Percentiles rank a stretch among this genome's conserved stretches.
phyloP scores from a whole-genome alignment of 2,113 vertebrate genomes.

The Mola mola region DNA sequence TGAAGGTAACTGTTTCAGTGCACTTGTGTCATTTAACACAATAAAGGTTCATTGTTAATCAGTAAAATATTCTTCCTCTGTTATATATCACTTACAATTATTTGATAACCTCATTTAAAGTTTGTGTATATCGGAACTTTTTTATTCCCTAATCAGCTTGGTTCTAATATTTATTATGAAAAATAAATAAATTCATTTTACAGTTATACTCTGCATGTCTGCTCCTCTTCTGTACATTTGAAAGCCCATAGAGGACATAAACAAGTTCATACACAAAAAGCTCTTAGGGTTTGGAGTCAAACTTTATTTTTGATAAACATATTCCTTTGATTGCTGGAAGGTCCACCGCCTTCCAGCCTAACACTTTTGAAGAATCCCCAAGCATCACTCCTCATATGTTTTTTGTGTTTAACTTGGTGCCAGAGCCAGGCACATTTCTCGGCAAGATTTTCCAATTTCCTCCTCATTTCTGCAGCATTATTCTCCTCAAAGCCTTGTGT shows the following conservation, averaged over 20 bases:
- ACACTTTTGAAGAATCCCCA: neutral
- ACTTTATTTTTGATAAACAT: neutral
- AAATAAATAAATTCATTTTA: neutral
- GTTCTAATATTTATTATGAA: neutral
- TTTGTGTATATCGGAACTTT: no score
- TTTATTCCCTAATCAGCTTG: no score
- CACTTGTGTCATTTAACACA: no score
- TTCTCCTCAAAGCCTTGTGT: constrained; percentile 29
- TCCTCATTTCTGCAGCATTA: constrained; percentile 28
- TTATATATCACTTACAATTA: no score
- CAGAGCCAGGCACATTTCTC: constrained; percentile 33
- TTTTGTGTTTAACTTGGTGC: constrained; percentile 27
- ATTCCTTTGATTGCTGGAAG: neutral
- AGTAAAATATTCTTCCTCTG: no score
- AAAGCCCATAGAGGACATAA: neutral
- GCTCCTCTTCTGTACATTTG: neutral
- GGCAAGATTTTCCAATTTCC: constrained; percentile 54
- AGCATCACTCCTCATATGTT: constrained; percentile 1
- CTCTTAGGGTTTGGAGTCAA: neutral
- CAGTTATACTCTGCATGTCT: no score
- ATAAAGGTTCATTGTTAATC: no score
- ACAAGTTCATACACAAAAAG: neutral
- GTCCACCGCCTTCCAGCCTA: neutral
- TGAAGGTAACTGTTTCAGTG: no score
- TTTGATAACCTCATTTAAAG: no score